Conservation (phyloP, 2,797 vertebrate genomes). For the Sebastes vulpes region DNA sequence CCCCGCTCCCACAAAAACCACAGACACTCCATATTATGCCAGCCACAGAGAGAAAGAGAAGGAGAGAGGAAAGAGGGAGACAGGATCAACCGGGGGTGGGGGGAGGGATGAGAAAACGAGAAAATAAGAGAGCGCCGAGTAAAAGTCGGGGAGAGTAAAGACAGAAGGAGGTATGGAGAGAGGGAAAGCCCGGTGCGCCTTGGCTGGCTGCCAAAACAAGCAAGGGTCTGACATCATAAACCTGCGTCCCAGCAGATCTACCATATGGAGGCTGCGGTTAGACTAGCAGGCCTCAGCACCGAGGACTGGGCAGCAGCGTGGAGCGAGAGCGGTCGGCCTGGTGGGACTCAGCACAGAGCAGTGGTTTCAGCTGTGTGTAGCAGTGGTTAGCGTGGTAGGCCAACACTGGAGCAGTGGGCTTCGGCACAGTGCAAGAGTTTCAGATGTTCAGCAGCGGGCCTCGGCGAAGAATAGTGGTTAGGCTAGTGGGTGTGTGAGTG, state of each 20-base stretch:
- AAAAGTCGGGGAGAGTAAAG: slow-evolving; percentile 71
- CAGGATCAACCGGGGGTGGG: slow-evolving; percentile 63
- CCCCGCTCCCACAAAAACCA: slow-evolving; percentile 87
- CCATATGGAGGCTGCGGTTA: slow-evolving; percentile 81
- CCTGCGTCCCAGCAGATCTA: slow-evolving; percentile 82
- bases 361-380: slow-evolving; percentile 79
- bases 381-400: slow-evolving; percentile 80
- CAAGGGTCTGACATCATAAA: slow-evolving; percentile 88
- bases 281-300: slow-evolving; percentile 68
- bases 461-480: slow-evolving; percentile 61
- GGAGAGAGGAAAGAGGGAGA: slow-evolving; percentile 74
- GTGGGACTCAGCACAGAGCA: slow-evolving; percentile 68
- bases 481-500: slow-evolving; percentile 56
- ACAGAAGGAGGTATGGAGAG: slow-evolving; percentile 72
- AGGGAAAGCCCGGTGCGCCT: slow-evolving; percentile 81
- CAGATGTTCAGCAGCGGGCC: slow-evolving; percentile 70
- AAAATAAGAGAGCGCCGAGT: slow-evolving; percentile 66
- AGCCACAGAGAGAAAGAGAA: slow-evolving; percentile 77
- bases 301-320: slow-evolving; percentile 65
- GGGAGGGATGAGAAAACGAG: slow-evolving; percentile 75
- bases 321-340: slow-evolving; percentile 73
- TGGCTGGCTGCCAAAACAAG: slow-evolving; percentile 85
- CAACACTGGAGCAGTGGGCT: slow-evolving; percentile 68
- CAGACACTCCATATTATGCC: slow-evolving; percentile 85
- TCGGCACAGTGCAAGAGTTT: slow-evolving; percentile 55